A percentile compares a stretch with the other conserved stretches of the same genome.
Conservation (phyloP, 2,797 vertebrate species). For the Tapirus indicus region DNA sequence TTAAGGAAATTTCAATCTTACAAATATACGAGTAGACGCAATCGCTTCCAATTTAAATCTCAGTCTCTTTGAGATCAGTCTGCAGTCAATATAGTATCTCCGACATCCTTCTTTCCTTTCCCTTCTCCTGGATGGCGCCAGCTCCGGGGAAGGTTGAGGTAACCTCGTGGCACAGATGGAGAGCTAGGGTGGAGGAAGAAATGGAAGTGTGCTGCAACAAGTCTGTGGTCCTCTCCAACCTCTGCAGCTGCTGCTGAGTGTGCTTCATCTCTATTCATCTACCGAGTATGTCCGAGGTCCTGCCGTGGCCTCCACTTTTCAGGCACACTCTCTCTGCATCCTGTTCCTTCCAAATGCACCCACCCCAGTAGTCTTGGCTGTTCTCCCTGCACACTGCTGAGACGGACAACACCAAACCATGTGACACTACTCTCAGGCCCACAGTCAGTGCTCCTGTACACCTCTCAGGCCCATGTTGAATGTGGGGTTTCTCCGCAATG, state of each 20-base stretch:
- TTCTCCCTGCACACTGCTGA: background rate
- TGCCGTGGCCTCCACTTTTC: background rate
- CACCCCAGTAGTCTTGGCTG: background rate
- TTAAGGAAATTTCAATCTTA: background rate
- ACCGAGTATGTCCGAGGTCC: background rate
- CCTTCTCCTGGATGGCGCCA: background rate
- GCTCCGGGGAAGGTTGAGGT: background rate
- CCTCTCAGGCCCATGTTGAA: background rate
- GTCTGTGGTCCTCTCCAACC: background rate
- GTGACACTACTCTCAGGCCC: background rate
- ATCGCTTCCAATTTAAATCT: background rate
- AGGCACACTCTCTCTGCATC: background rate
- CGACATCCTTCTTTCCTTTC: background rate
- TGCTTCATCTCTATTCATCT: background rate
- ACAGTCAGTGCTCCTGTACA: background rate
- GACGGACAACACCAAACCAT: background rate
- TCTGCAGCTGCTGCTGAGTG: background rate
- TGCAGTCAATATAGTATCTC: background rate
- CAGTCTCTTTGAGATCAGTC: background rate
- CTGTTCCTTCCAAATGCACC: background rate
- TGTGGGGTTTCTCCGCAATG: background rate
- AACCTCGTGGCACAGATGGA: background rate
- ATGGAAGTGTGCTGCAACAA: background rate
- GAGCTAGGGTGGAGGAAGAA: background rate
- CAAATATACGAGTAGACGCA: background rate